Conservation (phyloP, 92 coral and sea anemone species). For the Paramuricea clavata region DNA sequence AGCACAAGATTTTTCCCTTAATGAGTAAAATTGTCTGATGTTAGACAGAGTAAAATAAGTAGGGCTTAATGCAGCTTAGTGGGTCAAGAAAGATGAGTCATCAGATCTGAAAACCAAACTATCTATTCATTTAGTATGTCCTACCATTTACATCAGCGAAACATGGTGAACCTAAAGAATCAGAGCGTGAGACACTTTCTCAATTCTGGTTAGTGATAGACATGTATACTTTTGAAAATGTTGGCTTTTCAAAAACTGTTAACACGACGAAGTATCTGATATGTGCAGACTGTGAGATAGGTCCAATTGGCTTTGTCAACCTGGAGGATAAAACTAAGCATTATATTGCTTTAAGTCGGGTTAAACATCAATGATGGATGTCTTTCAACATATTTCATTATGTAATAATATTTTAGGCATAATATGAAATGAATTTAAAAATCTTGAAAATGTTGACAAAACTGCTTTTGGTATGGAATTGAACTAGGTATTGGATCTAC, state of each 20-base stretch:
- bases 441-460: too few species aligned
- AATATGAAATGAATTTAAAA: too few species aligned
- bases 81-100: too few species aligned
- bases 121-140: slow-evolving; percentile 11
- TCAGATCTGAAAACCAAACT: too few species aligned
- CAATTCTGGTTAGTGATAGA: slow-evolving; percentile 86
- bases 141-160: slow-evolving; percentile 37
- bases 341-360: slow-evolving; percentile 85
- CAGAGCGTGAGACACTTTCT: slow-evolving; percentile 78
- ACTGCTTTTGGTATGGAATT: not conserved
- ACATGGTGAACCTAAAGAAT: slow-evolving; percentile 38
- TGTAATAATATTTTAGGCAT: not conserved
- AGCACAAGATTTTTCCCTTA: too few species aligned
- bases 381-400: not conserved
- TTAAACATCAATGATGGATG: slow-evolving; percentile 56
- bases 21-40: too few species aligned
- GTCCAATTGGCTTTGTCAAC: slow-evolving; percentile 97
- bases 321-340: slow-evolving; percentile 77
- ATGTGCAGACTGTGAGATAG: slow-evolving; percentile 97
- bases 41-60: too few species aligned
- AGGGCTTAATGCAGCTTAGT: too few species aligned
- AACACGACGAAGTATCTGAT: slow-evolving; percentile 86
- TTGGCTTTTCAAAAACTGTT: slow-evolving; percentile 96
- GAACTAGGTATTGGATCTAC: not conserved
- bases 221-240: slow-evolving; percentile 98